A percentile compares a stretch with the other conserved stretches of the same genome.
Conservation (phyloP, 2,797 vertebrate genomes). For the Catostomus latipinnis region DNA sequence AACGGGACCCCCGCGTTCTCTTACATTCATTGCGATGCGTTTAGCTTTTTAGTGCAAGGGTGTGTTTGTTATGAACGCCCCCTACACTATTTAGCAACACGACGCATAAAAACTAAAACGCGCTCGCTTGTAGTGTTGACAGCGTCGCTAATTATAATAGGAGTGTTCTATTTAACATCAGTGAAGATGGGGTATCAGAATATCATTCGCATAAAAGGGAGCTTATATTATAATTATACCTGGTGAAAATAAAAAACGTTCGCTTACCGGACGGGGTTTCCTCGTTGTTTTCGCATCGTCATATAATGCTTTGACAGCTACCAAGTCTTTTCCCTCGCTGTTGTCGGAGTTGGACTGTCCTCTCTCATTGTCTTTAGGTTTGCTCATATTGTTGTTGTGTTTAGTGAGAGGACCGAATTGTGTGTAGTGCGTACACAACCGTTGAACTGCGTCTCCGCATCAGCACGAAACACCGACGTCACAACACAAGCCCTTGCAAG, state of each 20-base stretch:
- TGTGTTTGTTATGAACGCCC: too few relatives aligned
- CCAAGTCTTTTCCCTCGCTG: slow-evolving; percentile 70
- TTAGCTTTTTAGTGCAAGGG: too few relatives aligned
- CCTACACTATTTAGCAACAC: background rate
- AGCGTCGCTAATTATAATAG: background rate
- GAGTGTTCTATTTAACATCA: background rate
- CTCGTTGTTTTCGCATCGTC: slow-evolving; percentile 71
- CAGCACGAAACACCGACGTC: slow-evolving; percentile 3
- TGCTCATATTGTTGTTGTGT: slow-evolving; percentile 36
- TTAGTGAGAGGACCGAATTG: background rate
- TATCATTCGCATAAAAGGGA: background rate
- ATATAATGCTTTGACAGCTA: slow-evolving; percentile 72
- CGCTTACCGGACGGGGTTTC: slow-evolving; percentile 77
- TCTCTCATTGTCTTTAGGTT: slow-evolving; percentile 49
- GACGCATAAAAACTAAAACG: background rate
- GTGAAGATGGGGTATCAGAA: background rate
- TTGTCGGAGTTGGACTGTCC: background rate
- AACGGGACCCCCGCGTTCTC: too few relatives aligned
- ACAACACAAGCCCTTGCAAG: background rate
- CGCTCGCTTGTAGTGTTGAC: background rate
- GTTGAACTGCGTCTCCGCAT: background rate
- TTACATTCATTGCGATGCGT: too few relatives aligned
- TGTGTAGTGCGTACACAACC: background rate
- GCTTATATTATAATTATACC: background rate
- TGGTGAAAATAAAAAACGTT: background rate